Conservation (phyloP, 1,140 invertebrate species). For the Nasonia longicornis region DNA sequence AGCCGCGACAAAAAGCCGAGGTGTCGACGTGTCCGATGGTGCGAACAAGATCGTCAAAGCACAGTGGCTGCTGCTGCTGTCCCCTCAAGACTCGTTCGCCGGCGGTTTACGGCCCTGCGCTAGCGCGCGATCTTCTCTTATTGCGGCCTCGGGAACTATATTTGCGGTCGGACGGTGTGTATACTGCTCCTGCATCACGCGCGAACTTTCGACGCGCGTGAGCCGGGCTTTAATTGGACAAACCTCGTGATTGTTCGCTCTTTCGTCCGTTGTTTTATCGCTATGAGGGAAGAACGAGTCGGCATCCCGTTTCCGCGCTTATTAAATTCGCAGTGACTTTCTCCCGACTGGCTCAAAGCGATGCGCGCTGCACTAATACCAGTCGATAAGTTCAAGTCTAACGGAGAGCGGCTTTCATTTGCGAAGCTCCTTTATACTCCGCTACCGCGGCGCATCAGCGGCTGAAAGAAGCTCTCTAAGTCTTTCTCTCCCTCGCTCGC, state of each 20-base stretch:
- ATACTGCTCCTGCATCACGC: background rate
- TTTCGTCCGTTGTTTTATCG: background rate
- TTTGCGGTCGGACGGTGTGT: background rate
- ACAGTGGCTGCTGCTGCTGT: slow-evolving; percentile 40
- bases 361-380: too few species aligned
- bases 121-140: slow-evolving; percentile 45
- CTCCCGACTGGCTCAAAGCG: too few species aligned
- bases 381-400: background rate
- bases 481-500: too few species aligned
- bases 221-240: background rate
- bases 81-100: slow-evolving; percentile 48
- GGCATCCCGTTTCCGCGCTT: background rate
- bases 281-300: too few species aligned
- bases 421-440: background rate
- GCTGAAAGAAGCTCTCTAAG: background rate
- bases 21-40: slow-evolving; percentile 56
- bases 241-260: background rate
- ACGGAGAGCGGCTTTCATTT: background rate
- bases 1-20: slow-evolving; percentile 17
- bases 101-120: slow-evolving; percentile 6
- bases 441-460: too few species aligned
- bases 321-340: background rate
- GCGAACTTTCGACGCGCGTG: background rate
- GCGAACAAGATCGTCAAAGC: slow-evolving; percentile 62
- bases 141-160: slow-evolving; percentile 39